Evolutionary conservation across 2,797 vertebrate species (phyloP).

Genomic region (Coranthus polyacanthus): DNA sequence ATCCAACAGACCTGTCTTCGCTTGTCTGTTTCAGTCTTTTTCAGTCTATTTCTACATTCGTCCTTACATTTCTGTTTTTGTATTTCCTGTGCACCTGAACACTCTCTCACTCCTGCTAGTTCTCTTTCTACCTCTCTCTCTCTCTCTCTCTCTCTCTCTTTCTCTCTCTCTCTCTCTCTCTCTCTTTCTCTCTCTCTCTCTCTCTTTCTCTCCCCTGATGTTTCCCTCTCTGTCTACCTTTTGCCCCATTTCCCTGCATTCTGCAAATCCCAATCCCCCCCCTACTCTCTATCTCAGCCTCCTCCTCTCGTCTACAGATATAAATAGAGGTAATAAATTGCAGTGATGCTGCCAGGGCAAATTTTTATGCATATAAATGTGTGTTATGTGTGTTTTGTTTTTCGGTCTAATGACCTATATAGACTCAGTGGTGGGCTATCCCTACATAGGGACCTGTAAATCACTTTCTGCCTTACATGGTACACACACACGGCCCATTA

Average conservation of each 20-base stretch:
- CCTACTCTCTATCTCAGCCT: constrained; percentile 23
- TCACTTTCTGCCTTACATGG: constrained; percentile 27
- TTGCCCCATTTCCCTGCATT: constrained; percentile 52
- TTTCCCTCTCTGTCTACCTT: constrained; percentile 16
- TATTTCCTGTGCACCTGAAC: constrained; percentile 13
- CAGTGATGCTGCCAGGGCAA: constrained; percentile 38
- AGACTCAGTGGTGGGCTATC: constrained; percentile 39
- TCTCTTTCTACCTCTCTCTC: not conserved
- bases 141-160: constrained; percentile 12
- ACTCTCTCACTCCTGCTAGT: not conserved
- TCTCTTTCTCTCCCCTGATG: not conserved
- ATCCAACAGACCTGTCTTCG: constrained; percentile 54
- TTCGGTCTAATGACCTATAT: constrained; percentile 47
- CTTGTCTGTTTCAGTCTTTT: constrained; percentile 6
- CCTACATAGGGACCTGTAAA: constrained; percentile 30
- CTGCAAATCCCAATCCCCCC: constrained; percentile 29
- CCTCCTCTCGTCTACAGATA: constrained; percentile 48
- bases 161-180: constrained; percentile 4
- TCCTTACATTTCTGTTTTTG: not conserved
- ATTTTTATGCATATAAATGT: constrained; percentile 47
- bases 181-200: not conserved
- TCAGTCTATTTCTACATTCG: constrained; percentile 7
- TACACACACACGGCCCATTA: constrained; percentile 39
- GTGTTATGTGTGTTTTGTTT: constrained; percentile 48
- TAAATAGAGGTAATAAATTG: constrained; percentile 71